Conservation (phyloP, 2,888 invertebrate genomes). For the Eulithis prunata region DNA sequence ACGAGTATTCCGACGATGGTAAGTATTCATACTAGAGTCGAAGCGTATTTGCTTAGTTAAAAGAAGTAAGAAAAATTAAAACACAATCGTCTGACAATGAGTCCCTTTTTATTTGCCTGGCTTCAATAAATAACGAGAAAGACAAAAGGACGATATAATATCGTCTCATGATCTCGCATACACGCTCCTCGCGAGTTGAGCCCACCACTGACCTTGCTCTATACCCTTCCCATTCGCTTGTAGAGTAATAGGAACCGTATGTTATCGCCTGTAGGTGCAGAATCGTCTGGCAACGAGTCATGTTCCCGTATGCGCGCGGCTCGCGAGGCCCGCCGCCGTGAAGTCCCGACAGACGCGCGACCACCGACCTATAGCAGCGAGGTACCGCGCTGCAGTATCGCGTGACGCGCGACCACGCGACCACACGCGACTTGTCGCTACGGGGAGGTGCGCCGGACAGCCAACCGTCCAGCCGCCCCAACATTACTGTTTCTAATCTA, state of each 20-base stretch:
- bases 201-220: no score
- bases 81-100: no score
- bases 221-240: no score
- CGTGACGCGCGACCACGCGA: constrained; percentile 43
- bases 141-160: no score
- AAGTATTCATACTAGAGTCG: constrained; percentile 23
- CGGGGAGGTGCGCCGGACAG: constrained; percentile 50
- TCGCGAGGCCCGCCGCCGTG: constrained; percentile 73
- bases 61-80: no score
- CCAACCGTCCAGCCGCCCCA: constrained; percentile 26
- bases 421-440: constrained; percentile 10
- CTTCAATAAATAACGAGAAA: no score
- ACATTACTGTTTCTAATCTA: constrained; percentile 5
- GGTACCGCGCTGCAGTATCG: constrained; percentile 76
- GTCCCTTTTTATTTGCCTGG: no score
- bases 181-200: no score
- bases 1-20: constrained; percentile 76
- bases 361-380: constrained; percentile 80
- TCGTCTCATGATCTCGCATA: no score
- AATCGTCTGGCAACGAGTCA: constrained; percentile 76
- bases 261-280: constrained; percentile 56
- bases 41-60: no score
- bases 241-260: constrained; percentile 4
- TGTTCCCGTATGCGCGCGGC: constrained; percentile 77
- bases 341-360: constrained; percentile 72